Percentiles rank a stretch among this genome's conserved stretches.
phyloP scores from a whole-genome alignment of 2,888 invertebrate genomes.

The Lithophane socia region DNA sequence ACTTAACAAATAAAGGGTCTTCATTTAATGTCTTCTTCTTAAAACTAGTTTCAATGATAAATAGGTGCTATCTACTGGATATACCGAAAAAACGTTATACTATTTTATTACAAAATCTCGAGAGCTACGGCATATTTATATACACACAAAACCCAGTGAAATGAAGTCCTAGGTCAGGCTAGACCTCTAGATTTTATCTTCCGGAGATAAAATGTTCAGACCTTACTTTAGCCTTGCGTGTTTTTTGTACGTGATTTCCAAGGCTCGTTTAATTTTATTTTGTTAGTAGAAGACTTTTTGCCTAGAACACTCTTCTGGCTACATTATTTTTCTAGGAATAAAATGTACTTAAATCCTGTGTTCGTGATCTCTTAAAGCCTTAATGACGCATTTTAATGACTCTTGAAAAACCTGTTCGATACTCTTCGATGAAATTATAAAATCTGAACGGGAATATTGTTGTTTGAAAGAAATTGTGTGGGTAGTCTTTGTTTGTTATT shows the following conservation, averaged over 20 bases:
- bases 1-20: no score
- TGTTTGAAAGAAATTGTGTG: neutral
- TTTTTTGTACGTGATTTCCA: constrained; percentile 11
- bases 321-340: neutral
- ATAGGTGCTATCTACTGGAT: neutral
- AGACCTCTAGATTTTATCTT: constrained; percentile 26
- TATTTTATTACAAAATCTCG: neutral
- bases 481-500: neutral
- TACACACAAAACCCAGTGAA: neutral
- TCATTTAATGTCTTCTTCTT: neutral
- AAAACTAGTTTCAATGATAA: neutral
- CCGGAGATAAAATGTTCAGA: constrained; percentile 21
- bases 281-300: neutral
- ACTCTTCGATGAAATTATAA: constrained; percentile 11
- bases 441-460: neutral
- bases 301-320: neutral
- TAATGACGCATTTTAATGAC: constrained; percentile 55
- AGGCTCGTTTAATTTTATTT: constrained; percentile 29
- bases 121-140: constrained; percentile 1
- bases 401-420: constrained; percentile 23
- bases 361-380: constrained; percentile 14
- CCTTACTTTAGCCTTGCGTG: neutral
- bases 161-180: neutral
- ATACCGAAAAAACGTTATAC: neutral
- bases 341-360: neutral